Evolutionary conservation across 2,888 invertebrate genomes (phyloP).

Genomic region (Pseudococcus longispinus): DNA sequence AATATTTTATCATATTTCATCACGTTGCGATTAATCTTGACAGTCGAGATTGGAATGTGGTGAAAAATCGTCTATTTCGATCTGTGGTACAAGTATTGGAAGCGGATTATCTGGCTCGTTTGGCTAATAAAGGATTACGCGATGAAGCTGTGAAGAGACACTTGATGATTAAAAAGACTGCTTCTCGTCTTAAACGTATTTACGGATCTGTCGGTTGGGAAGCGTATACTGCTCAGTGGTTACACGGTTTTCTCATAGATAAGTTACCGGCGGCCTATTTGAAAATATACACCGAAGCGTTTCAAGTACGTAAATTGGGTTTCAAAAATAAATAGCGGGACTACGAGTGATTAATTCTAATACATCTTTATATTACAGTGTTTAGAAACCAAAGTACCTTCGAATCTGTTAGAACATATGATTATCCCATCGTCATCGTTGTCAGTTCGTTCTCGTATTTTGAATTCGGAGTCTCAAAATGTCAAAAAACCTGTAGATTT

Average conservation of each 20-base stretch:
- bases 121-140: constrained; percentile 68
- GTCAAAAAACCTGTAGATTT: constrained; percentile 73
- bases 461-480: constrained; percentile 14
- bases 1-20: background rate
- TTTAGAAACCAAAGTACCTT: constrained; percentile 53
- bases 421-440: constrained; percentile 35
- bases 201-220: constrained; percentile 79
- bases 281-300: constrained; percentile 76
- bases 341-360: background rate
- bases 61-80: constrained; percentile 72
- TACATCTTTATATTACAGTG: constrained; percentile 27
- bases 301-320: constrained; percentile 68
- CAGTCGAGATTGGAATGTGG: constrained; percentile 71
- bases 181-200: constrained; percentile 72
- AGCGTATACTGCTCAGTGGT: constrained; percentile 75
- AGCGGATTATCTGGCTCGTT: constrained; percentile 70
- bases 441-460: constrained; percentile 45
- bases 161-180: constrained; percentile 75
- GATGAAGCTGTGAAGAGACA: constrained; percentile 76
- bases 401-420: constrained; percentile 52
- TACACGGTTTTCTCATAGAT: constrained; percentile 76
- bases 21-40: constrained; percentile 58
- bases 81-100: constrained; percentile 73
- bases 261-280: constrained; percentile 69
- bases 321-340: background rate